These are phyloP conservation scores for Hirundo rustica DNA, from an alignment of 2,797 vertebrate genomes.

Conservation along the genomic window DNA sequence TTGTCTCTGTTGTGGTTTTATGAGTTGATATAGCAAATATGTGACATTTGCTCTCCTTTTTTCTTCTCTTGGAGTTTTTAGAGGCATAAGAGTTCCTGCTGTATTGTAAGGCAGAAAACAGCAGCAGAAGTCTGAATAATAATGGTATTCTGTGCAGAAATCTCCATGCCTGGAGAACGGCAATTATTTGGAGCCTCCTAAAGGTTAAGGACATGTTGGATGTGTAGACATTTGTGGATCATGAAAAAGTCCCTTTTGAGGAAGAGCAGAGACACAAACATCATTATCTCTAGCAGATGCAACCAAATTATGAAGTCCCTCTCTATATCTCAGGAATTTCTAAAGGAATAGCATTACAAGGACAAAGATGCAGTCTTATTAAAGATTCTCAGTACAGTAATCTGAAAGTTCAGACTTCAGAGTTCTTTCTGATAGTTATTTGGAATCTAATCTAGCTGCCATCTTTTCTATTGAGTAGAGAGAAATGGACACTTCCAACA, in stretches of 20 bases:
- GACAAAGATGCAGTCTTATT: not conserved
- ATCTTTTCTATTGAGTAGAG: not conserved
- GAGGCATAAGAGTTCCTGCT: not conserved
- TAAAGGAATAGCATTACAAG: not conserved
- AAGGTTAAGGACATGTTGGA: conserved; percentile 22
- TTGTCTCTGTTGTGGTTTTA: conserved; percentile 67
- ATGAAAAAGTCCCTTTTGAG: not conserved
- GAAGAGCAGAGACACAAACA: not conserved
- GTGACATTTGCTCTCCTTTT: conserved; percentile 64
- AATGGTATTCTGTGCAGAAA: conserved; percentile 5
- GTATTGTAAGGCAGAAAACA: conserved; percentile 28
- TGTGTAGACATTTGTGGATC: not conserved
- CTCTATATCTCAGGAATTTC: not conserved
- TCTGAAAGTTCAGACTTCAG: not conserved
- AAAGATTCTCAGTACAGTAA: not conserved
- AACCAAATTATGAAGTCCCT: not conserved
- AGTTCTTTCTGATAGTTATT: not conserved
- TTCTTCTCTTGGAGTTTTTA: conserved; percentile 37
- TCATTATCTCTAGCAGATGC: not conserved
- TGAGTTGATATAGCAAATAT: conserved; percentile 69
- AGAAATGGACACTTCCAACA: not conserved
- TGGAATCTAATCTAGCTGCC: not conserved
- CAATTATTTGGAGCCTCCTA: conserved; percentile 19
- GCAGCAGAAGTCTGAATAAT: not conserved
- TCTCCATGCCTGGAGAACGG: not conserved